Base-by-base conservation (phyloP, 2,113 vertebrate species). In the Dipodomys merriami region DNA sequence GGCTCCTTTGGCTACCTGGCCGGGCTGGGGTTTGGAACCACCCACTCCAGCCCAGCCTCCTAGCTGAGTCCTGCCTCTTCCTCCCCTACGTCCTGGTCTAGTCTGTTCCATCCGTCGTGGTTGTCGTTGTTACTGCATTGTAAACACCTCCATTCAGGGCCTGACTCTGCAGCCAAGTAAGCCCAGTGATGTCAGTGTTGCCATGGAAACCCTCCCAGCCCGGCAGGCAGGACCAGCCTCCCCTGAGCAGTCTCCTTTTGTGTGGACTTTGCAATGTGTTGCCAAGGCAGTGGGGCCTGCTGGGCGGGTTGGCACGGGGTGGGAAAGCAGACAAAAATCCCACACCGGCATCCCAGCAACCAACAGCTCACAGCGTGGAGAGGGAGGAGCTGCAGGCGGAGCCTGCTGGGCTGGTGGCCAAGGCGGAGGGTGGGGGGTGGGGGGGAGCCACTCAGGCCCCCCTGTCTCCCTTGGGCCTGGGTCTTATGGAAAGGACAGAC, bases 181-280 rank as follows among this genome's bases (percentile, higher is more conserved):
- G 97, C 96, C 91, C 8, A 23, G 97, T 98, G 98, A 99, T 98
- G 98, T 99, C 98, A 99, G 92, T 94, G 98, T 99, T 98, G 98
- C 98, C 98, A 99, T 99, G 98, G 98, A 98, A 99, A 99, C 99
- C 96, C 98, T 98, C 98, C 97, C 98, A 98, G 22, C 72, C 95
- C 92, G 88, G 74, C 11, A 18, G 83, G 95, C 91, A 93, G 95
- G 91, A 95, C 94, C 95, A 95, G 77, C 94, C 94, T 96, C 91
- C 95, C 64, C 65, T 0, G 67, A 23, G 74, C 91, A 86, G 90
- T 85, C 93, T 96, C 83, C 94, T 93, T 95, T 97, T 97, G 96
- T 96, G 95, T 96, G 96, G 96, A 96, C 95, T 97, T 95, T 95
- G 94, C 93, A 62, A 94, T 57, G 84, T 18, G 96, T 96, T 96